These are phyloP conservation scores for Actinostola sp. DNA, from an alignment of 92 coral and sea anemone genomes.

Conservation along the genomic window DNA sequence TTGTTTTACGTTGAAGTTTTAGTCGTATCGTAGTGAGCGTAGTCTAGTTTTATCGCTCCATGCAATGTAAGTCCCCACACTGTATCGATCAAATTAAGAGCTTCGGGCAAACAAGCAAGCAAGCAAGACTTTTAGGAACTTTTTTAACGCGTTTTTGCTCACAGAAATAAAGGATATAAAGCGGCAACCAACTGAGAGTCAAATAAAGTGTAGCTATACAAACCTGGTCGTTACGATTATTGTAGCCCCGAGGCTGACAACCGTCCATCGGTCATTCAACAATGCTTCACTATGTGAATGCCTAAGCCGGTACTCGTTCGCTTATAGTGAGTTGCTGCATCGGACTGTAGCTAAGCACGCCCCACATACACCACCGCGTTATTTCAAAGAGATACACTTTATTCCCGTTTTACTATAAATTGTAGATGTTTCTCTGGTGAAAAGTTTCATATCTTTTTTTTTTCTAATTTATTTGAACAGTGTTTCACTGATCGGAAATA, in stretches of 20 bases:
- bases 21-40: not conserved
- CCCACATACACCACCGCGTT: not conserved
- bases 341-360: not conserved
- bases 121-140: not conserved
- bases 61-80: not conserved
- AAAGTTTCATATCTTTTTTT: not conserved
- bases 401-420: too few species aligned
- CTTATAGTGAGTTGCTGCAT: not conserved
- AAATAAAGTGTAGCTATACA: not conserved
- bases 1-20: constrained; percentile 28
- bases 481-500: not conserved
- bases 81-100: not conserved
- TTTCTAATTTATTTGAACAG: not conserved
- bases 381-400: too few species aligned
- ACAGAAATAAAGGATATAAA: not conserved
- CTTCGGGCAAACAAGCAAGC: not conserved
- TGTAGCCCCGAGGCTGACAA: constrained; percentile 23
- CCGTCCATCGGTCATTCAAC: constrained; percentile 7
- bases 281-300: too few species aligned
- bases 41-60: not conserved
- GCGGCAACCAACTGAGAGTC: not conserved
- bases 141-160: not conserved
- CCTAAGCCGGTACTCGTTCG: too few species aligned
- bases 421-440: too few species aligned
- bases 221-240: not conserved